Evolutionary conservation across 1,140 invertebrate species (phyloP).

Genomic region (Condylostylus longicornis): DNA sequence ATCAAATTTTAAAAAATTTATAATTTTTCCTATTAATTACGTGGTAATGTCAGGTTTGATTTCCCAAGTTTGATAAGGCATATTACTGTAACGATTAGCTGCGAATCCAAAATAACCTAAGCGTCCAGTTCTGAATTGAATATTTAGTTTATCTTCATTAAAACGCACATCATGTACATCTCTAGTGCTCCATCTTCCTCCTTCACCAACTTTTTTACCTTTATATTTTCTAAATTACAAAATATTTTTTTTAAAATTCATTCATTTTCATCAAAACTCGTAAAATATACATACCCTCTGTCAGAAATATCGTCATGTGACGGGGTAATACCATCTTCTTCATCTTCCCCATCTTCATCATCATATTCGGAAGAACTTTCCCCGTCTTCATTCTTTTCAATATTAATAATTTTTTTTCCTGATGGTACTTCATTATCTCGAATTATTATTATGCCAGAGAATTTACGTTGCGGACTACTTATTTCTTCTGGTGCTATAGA

Average conservation of each 20-base stretch:
- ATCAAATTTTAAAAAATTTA: not conserved
- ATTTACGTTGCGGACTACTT: not conserved
- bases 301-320: no score
- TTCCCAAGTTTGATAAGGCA: conserved; percentile 77
- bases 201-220: conserved; percentile 1
- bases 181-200: conserved; percentile 51
- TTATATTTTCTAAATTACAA: not conserved
- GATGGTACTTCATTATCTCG: not conserved
- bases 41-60: conserved; percentile 49
- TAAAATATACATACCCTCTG: no score
- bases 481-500: not conserved
- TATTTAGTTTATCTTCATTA: conserved; percentile 63
- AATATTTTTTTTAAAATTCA: not conserved
- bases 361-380: conserved; percentile 21
- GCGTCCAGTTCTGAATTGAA: conserved; percentile 56
- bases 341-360: conserved; percentile 17
- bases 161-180: conserved; percentile 68
- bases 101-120: conserved; percentile 60
- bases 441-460: not conserved
- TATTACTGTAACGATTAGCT: conserved; percentile 54
- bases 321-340: conserved; percentile 4
- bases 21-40: conserved; percentile 5
- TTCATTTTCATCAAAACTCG: conserved; percentile 14
- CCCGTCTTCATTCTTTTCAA: conserved; percentile 3
- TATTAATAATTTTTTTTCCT: not conserved